Conservation (phyloP, 1,140 invertebrate species). For the Orius insidiosus region DNA sequence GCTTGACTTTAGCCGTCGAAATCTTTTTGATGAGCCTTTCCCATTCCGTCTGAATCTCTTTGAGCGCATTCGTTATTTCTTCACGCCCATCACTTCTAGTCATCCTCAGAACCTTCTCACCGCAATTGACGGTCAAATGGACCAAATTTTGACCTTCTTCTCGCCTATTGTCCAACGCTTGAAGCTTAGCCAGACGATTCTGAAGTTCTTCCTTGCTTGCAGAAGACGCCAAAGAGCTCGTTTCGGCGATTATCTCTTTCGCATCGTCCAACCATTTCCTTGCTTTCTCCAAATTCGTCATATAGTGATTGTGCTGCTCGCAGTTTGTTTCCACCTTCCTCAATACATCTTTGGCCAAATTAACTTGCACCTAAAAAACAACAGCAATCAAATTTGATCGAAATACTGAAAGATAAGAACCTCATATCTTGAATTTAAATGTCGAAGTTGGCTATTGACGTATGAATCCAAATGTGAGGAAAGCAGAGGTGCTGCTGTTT, state of each 20-base stretch:
- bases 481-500: constrained; percentile 51
- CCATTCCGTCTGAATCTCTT: constrained; percentile 84
- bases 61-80: constrained; percentile 68
- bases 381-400: neutral
- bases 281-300: constrained; percentile 59
- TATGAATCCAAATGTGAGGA: constrained; percentile 77
- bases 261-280: constrained; percentile 77
- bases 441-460: constrained; percentile 75
- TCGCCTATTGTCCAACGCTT: constrained; percentile 52
- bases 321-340: constrained; percentile 83
- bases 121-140: constrained; percentile 76
- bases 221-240: constrained; percentile 52
- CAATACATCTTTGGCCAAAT: constrained; percentile 79
- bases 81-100: constrained; percentile 79
- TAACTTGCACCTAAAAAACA: constrained; percentile 46
- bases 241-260: constrained; percentile 61
- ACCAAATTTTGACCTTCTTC: constrained; percentile 83
- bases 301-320: constrained; percentile 73
- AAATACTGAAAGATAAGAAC: constrained; percentile 21
- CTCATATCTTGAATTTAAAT: constrained; percentile 81
- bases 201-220: constrained; percentile 68
- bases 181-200: constrained; percentile 49
- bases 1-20: constrained; percentile 76
- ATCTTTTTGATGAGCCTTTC: constrained; percentile 81
- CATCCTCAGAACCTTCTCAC: constrained; percentile 77